A percentile compares a stretch with the other conserved stretches of the same genome.
Evolutionary conservation across 2,113 vertebrate species (phyloP).

Genomic region (Calonectris borealis): DNA sequence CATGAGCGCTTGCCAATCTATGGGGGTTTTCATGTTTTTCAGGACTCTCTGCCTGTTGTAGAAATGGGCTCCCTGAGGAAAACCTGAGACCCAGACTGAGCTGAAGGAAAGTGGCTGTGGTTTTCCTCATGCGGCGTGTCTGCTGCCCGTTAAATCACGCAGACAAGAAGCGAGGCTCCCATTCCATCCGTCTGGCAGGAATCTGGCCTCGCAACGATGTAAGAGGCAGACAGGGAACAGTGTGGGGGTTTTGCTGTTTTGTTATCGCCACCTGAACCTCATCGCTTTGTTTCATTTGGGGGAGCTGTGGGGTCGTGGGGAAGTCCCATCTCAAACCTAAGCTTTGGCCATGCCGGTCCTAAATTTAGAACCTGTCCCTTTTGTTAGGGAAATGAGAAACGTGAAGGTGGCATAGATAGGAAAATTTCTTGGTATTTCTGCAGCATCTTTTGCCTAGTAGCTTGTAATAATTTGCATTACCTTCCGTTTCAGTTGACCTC

Average conservation of each 20-base stretch:
- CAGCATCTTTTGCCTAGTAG: background rate
- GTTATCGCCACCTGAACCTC: accelerated
- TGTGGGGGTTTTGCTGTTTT: background rate
- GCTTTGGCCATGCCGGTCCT: background rate
- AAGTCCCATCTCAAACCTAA: background rate
- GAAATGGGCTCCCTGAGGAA: background rate
- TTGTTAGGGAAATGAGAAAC: background rate
- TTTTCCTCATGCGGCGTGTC: background rate
- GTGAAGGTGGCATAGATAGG: background rate
- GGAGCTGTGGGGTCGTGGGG: too few species aligned
- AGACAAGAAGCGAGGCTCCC: background rate
- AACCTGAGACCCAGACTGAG: background rate
- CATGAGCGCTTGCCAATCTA: background rate
- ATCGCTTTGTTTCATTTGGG: background rate
- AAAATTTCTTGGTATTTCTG: background rate
- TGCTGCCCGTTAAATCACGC: background rate
- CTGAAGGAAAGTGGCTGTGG: background rate
- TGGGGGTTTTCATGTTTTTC: background rate
- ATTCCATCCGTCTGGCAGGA: background rate
- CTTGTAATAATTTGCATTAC: background rate
- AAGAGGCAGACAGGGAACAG: background rate
- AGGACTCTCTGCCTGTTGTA: background rate
- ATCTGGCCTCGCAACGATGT: background rate
- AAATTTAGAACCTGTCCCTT: background rate
- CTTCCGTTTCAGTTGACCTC: background rate